Percentiles rank a stretch among this genome's conserved stretches.
These are phyloP conservation scores for Macrobrachium rosenbergii DNA, from an alignment of 1,140 invertebrate genomes.

Conservation along the genomic window DNA sequence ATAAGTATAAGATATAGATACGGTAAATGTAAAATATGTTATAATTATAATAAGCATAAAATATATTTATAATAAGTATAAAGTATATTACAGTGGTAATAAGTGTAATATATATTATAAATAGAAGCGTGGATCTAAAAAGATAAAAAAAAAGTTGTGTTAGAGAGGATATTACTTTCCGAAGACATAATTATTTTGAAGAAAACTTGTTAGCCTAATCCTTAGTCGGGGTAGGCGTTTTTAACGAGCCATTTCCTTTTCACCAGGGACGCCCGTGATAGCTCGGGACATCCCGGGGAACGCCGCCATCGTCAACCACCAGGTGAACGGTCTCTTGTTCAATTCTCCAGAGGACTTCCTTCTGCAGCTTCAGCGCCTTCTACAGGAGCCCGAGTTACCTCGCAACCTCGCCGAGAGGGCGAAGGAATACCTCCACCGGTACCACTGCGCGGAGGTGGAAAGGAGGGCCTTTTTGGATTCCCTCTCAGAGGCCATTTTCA, in stretches of 20 bases:
- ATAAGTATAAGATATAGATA: too few species aligned
- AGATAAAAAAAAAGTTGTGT: too few species aligned
- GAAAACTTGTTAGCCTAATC: too few species aligned
- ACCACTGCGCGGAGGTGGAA: background rate
- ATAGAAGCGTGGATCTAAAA: too few species aligned
- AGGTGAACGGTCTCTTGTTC: conserved; percentile 8
- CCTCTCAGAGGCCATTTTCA: too few species aligned
- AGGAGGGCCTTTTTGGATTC: too few species aligned
- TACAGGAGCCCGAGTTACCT: background rate
- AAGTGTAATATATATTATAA: too few species aligned
- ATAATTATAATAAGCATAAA: too few species aligned
- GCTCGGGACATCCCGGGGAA: conserved; percentile 37
- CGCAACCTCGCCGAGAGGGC: background rate
- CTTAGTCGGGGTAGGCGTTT: background rate
- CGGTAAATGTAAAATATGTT: too few species aligned
- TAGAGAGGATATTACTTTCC: too few species aligned
- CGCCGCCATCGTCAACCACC: conserved; percentile 4
- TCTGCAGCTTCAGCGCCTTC: conserved; percentile 1
- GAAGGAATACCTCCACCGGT: background rate
- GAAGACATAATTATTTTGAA: background rate
- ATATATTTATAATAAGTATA: too few species aligned
- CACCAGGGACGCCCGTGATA: conserved; percentile 32
- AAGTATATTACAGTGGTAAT: too few species aligned
- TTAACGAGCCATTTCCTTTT: background rate
- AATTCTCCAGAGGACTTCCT: conserved; percentile 21